Conservation (phyloP, 2,113 vertebrate genomes). For the Eurystomus gularis region DNA sequence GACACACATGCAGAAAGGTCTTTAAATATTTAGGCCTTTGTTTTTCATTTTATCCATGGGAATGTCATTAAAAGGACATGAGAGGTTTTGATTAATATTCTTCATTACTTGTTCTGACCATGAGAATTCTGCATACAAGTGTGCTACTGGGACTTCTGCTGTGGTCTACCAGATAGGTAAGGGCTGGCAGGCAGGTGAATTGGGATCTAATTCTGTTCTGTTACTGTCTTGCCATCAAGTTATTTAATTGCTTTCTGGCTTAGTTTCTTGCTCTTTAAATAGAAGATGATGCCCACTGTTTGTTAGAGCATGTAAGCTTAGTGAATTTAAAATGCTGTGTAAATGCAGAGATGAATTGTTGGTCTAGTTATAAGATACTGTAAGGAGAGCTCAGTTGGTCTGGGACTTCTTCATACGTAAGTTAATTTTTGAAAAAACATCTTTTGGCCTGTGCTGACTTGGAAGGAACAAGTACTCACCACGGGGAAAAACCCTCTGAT, state of each 20-base stretch:
- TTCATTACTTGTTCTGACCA: background rate
- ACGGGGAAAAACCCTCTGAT: background rate
- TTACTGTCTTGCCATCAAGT: background rate
- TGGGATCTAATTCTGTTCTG: background rate
- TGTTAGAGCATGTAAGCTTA: background rate
- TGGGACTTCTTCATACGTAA: background rate
- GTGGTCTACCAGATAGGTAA: background rate
- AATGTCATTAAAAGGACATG: background rate
- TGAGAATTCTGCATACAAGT: background rate
- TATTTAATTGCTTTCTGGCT: background rate
- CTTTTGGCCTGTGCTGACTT: background rate
- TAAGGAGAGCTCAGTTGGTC: background rate
- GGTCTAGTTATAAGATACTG: background rate
- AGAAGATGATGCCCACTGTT: background rate
- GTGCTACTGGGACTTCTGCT: background rate
- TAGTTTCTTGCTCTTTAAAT: background rate
- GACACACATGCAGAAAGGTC: background rate
- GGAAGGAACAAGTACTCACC: background rate
- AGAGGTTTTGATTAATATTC: conserved; percentile 29
- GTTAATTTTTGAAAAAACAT: background rate
- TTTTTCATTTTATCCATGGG: background rate
- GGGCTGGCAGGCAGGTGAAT: background rate
- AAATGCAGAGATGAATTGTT: background rate
- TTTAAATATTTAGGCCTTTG: conserved; percentile 22
- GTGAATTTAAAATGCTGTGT: background rate